These are phyloP conservation scores for Cryptus viduatorius DNA, from an alignment of 2,888 invertebrate genomes.

Conservation along the genomic window DNA sequence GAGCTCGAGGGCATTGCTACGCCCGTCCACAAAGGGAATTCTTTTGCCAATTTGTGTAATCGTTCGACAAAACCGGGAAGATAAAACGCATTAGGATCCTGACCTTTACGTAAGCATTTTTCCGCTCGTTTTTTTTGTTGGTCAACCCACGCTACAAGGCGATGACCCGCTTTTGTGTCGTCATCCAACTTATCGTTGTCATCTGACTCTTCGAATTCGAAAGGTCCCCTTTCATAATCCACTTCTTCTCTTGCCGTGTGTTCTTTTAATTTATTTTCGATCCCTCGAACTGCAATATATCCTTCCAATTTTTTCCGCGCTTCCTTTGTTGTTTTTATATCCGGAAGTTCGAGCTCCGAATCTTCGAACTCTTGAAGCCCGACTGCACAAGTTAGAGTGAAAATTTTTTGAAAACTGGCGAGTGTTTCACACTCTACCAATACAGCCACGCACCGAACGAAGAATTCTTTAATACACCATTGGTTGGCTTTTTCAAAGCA, in stretches of 20 bases:
- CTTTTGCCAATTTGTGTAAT: slow-evolving; percentile 9
- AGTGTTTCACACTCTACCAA: slow-evolving; percentile 50
- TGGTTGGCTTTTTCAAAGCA: slow-evolving; percentile 39
- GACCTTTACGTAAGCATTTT: background rate
- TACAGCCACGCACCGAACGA: slow-evolving; percentile 52
- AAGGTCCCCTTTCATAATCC: background rate
- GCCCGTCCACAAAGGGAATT: background rate
- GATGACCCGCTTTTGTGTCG: background rate
- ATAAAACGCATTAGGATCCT: slow-evolving; percentile 41
- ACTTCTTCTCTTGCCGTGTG: background rate
- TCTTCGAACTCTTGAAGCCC: slow-evolving; percentile 47
- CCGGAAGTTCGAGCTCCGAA: slow-evolving; percentile 1
- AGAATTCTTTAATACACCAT: slow-evolving; percentile 47
- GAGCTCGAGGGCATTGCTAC: background rate
- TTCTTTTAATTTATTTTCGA: background rate
- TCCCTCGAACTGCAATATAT: slow-evolving; percentile 30
- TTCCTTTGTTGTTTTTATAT: slow-evolving; percentile 14
- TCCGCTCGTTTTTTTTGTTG: background rate
- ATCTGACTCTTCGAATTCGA: background rate
- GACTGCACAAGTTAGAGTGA: slow-evolving; percentile 54
- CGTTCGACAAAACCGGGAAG: slow-evolving; percentile 39
- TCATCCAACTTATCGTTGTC: background rate
- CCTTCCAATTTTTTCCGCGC: slow-evolving; percentile 38
- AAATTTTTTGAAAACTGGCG: slow-evolving; percentile 46
- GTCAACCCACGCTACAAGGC: background rate